Evolutionary conservation across 2,888 invertebrate species (phyloP), one percentile per base, ranked within the genome.

Genomic region (Epirrhoe tristata): DNA sequence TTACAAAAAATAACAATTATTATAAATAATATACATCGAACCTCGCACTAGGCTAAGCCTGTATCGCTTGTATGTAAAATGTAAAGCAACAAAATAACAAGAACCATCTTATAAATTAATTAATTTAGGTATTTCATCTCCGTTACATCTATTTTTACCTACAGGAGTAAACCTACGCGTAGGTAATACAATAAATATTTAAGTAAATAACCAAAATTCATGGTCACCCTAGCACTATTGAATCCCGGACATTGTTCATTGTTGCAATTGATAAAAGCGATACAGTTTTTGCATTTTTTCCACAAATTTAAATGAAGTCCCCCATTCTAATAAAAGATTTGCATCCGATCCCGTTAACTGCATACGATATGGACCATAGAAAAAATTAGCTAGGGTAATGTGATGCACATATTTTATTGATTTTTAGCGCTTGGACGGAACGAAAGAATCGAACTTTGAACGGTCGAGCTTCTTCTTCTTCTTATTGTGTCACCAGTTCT

Each of bases 281-380:
- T 92, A 92, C 90, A 90, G 86, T 91, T 91, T 91, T 86, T 68
- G 64, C 81, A 74, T 87, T 91, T 90, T 89, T 91, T 86, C 83
- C 81, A 86, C 82, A 90, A 93, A 90, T 93, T 93, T 93, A 88
- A 93, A 93, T 91, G 89, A 87, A 83, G 78, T 85, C 87, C 90
- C 91, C 88, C 77, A 12, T 78, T 82, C 82, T 80, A 87, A 87
- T 84, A 86, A 81, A 80, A 74, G 83, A 93, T 92, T 91, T 92
- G 91, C 92, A 91, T 91, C 76, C 74, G 80, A 81, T 82, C 82
- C 76, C 75, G 77, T 80, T 81, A 77, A 79, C 73, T 84, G 81
- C 81, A 79, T 81, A 77, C 76, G 76, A 74, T 71, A 70, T 67
- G 71, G 65, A 70, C 72, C 60, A 68, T 71, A 48, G 61, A 74